phyloP scores from a whole-genome alignment of 2,113 vertebrate species.

The Dasyurus viverrinus region DNA sequence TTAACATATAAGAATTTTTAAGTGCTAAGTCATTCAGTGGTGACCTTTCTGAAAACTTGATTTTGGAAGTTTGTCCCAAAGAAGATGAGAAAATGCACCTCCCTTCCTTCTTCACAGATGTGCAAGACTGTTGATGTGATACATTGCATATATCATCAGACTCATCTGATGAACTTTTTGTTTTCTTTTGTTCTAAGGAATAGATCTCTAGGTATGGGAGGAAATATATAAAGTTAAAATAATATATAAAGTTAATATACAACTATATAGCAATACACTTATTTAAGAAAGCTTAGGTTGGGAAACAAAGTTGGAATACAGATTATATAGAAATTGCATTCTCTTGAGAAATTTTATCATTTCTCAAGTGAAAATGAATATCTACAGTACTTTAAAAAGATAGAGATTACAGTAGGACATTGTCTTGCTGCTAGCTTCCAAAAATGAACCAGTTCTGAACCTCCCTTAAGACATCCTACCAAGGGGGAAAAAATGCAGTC shows the following conservation, averaged over 20 bases:
- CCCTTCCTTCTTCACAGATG: neutral
- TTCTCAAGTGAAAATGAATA: neutral
- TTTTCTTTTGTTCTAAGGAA: neutral
- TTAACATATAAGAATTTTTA: neutral
- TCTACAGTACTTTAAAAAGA: neutral
- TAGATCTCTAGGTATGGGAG: neutral
- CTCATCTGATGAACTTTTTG: neutral
- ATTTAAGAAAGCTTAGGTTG: neutral
- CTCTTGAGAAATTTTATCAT: neutral
- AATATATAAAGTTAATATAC: neutral
- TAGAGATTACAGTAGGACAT: neutral
- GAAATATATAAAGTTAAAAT: neutral
- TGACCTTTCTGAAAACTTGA: conserved; percentile 1
- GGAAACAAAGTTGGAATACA: conserved; percentile 5
- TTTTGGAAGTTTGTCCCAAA: neutral
- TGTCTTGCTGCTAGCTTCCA: neutral
- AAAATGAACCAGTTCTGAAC: neutral
- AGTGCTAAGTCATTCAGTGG: neutral
- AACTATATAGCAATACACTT: neutral
- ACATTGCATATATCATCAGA: neutral
- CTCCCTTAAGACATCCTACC: neutral
- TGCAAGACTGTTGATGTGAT: neutral
- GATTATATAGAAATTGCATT: neutral
- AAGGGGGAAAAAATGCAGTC: neutral
- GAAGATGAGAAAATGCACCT: neutral